Evolutionary conservation across 2,113 vertebrate species (phyloP), one percentile per base, ranked within the genome.

Genomic region (Podocnemis expansa): DNA sequence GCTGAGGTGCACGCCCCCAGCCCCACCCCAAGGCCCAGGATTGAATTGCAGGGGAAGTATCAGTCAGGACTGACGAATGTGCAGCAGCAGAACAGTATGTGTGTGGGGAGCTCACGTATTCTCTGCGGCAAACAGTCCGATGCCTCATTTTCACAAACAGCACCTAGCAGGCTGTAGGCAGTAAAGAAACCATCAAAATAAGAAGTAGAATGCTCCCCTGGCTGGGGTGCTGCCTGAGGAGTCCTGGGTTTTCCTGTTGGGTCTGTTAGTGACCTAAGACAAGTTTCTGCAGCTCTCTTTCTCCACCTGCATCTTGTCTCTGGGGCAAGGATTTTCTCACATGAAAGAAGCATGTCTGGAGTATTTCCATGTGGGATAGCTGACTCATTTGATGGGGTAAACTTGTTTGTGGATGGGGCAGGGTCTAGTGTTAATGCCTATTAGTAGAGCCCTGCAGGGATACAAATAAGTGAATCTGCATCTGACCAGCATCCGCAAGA

Each of bases 401-500:
- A 47, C 47, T 47, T 47, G 47, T 47, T 47, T 73, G n/a, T 14
- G 41, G n/a, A 47, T 24, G 54, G 10, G 22, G 2, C 14, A 6
- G 43, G 0, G 0, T 29, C 29, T 8, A 0, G 4, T 7, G 22
- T n/a, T 29, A 14, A 11, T n/a, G n/a, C n/a, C n/a, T n/a, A n/a
- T n/a, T n/a, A n/a, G n/a, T n/a, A n/a, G n/a, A n/a, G n/a, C n/a
- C n/a, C n/a, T n/a, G n/a, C n/a, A n/a, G n/a, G n/a, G n/a, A n/a
- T n/a, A n/a, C n/a, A n/a, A n/a, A n/a, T n/a, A n/a, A n/a, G n/a
- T n/a, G n/a, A n/a, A n/a, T n/a, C n/a, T n/a, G n/a, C n/a, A n/a
- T n/a, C n/a, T n/a, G n/a, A n/a, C n/a, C n/a, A n/a, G n/a, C n/a
- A n/a, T n/a, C n/a, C n/a, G n/a, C n/a, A n/a, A n/a, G n/a, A n/a